Base-by-base conservation (phyloP, 2,113 vertebrate genomes). In the Thomomys bottae region DNA sequence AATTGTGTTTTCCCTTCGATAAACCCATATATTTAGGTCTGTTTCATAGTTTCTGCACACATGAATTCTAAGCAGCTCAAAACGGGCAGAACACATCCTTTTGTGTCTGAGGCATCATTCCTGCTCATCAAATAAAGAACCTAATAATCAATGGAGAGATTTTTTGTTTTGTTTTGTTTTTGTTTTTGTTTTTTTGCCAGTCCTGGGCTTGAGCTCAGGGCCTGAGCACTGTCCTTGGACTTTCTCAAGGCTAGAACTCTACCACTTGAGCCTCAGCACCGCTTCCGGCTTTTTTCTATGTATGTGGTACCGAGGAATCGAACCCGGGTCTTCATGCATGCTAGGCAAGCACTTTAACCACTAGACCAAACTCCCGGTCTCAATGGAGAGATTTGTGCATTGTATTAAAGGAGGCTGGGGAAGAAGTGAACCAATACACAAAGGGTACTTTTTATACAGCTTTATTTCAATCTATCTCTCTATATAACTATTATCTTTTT, bases 1-100 rank as follows among this genome's bases (percentile, higher is more conserved):
- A 94, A 95, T 83, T 88, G 23, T 93, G 79, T 93, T 91, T 94
- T 95, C 92, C 71, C 84, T 88, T 87, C 34, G 45, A 95, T 68
- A 92, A 95, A 72, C n/a, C 94, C 95, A 72, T 63, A 88, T 89
- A 93, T 91, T 92, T 82, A 20, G 20, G 17, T 87, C 84, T 93
- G 68, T 89, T 93, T 90, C 84, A 90, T 78, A 94, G 90, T 90
- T 90, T 96, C 64, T 89, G 77, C 57, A 80, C 80, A 93, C 32
- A 93, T 89, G 76, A 94, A 95, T 96, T 84, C 59, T 73, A 94
- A 93, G 63, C 20, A 95, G 76, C 67, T 92, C 36, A 88, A 80
- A 92, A 88, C 36, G 61, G 70, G 73, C 72, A 94, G 78, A 90
- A 78, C 36, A 88, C 2, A 38, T 70, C 24, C 71, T 86, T 83